Evolutionary conservation across 2,113 vertebrate genomes (phyloP), one percentile per base, ranked within the genome.

Genomic region (Electrona antarctica): DNA sequence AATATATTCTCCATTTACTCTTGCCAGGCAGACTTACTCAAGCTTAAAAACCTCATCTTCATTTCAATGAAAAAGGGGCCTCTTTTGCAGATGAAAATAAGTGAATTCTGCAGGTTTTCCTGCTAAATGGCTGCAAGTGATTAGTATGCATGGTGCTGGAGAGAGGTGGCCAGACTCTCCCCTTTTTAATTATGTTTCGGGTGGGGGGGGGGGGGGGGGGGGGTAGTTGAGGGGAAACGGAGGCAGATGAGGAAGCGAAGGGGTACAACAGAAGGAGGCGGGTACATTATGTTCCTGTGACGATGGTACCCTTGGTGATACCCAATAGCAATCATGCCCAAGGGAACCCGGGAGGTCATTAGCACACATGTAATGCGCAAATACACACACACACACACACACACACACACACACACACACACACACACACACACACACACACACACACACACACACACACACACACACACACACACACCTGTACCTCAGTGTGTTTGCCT

Each of bases 1-100:
- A 82, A 87, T 80, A 87, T 78, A 85, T 88, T 83, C 81, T 89
- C 86, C 84, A 88, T 89, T 84, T 87, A 75, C 77, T 86, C 56
- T 64, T 77, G 76, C 78, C 84, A 83, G 86, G 81, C 84, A 86
- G 84, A 87, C 68, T 86, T 82, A 85, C 85, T 90, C 74, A 69
- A 86, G 87, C 90, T 87, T 80, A 86, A 87, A 89, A 84, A 77
- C n/a, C 87, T 85, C 86, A 84, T 91, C 85, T 83, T 89, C 83
- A 85, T 89, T 89, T 88, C 85, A 89, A 88, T 89, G 79, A 76
- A 83, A 84, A 86, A 85, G 73, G 77, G 69, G 7, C 73, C 77
- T 82, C 75, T 89, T 84, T 91, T 89, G 80, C 80, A 82, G 81
- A 88, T 81, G 85, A 87, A 90, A 88, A 89, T 86, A 78, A 86